Conservation (phyloP, 2,113 vertebrate species). For the Pavo muticus region DNA sequence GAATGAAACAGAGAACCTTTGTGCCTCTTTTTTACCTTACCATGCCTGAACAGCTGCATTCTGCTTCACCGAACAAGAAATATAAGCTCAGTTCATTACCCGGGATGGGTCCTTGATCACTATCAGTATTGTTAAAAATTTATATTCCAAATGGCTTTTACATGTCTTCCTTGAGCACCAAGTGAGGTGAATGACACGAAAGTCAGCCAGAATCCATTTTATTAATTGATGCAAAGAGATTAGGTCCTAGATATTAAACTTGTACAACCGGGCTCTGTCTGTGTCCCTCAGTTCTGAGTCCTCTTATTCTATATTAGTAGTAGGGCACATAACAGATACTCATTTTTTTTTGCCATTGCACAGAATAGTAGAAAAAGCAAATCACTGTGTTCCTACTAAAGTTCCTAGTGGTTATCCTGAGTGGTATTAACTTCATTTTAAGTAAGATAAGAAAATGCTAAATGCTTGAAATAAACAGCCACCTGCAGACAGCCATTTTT, state of each 20-base stretch:
- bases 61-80: background rate
- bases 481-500: background rate
- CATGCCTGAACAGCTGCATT: background rate
- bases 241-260: slow-evolving; percentile 20
- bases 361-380: accelerated
- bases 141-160: slow-evolving; percentile 50
- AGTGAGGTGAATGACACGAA: background rate
- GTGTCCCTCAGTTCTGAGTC: background rate
- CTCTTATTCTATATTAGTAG: background rate
- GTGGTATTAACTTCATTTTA: background rate
- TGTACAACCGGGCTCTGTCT: background rate
- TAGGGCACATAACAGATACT: background rate
- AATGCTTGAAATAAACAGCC: background rate
- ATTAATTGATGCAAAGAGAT: slow-evolving; percentile 53
- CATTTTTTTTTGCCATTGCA: background rate
- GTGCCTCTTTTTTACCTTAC: background rate
- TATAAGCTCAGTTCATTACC: background rate
- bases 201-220: slow-evolving; percentile 43
- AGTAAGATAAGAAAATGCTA: background rate
- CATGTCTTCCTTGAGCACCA: slow-evolving; percentile 13
- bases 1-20: background rate
- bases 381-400: background rate
- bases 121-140: slow-evolving; percentile 44
- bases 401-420: background rate
- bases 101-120: background rate